Percentiles rank a stretch among this genome's conserved stretches.
phyloP scores from a whole-genome alignment of 2,888 invertebrate genomes.

The Metacarcinus magister region DNA sequence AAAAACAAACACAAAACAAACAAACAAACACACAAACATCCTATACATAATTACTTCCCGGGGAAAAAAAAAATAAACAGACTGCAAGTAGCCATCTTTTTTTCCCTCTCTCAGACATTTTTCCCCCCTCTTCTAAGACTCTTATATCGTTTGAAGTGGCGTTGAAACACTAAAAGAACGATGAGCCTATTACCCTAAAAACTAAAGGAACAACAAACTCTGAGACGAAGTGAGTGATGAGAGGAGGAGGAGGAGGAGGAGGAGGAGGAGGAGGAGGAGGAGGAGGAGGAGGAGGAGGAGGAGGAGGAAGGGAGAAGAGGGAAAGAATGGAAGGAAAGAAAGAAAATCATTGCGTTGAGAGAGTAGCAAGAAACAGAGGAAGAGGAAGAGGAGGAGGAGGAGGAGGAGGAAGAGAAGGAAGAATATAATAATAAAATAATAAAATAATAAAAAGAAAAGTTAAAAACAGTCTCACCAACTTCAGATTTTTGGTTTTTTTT shows the following conservation, averaged over 20 bases:
- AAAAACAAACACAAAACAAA: not conserved
- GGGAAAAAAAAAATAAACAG: not conserved
- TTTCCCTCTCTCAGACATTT: too few relatives aligned
- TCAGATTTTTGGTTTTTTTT: too few relatives aligned
- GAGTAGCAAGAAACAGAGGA: conserved; percentile 10
- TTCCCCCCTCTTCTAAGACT: too few relatives aligned
- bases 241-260: not conserved
- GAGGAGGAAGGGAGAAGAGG: not conserved
- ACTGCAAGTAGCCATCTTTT: not conserved
- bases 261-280: not conserved
- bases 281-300: not conserved
- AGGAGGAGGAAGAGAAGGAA: not conserved
- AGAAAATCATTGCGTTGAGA: not conserved
- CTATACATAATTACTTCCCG: not conserved
- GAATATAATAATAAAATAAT: too few relatives aligned
- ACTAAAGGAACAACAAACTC: too few relatives aligned
- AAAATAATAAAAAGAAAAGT: too few relatives aligned
- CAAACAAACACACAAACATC: not conserved
- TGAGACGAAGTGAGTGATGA: not conserved
- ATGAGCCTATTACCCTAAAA: too few relatives aligned
- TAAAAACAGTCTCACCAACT: not conserved
- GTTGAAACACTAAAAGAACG: too few relatives aligned
- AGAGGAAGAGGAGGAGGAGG: not conserved
- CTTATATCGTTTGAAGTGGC: too few relatives aligned
- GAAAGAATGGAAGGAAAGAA: not conserved